Evolutionary conservation across 2,888 invertebrate genomes (phyloP), one percentile per base, ranked within the genome.

Genomic region (Cristatella mucedo): DNA sequence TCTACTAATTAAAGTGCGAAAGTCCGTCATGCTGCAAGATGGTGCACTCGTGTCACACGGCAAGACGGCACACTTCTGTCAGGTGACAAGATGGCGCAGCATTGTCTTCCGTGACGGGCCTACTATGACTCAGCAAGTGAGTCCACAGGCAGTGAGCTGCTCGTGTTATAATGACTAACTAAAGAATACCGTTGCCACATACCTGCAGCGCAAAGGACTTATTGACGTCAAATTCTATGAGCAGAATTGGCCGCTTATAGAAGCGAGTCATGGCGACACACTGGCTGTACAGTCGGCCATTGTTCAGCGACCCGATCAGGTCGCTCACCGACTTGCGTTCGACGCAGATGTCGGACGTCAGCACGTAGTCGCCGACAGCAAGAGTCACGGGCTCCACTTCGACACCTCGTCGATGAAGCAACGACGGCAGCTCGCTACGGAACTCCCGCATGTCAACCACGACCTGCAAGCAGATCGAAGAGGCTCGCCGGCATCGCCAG

Each of bases 401-500:
- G 43, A 97, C 80, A 5, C 89, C 89, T 40, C 85, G 76, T 57
- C 81, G 80, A 62, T 97, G 91, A 42, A 97, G 76, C 34, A 95
- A 69, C 2, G 87, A 80, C 0, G 97, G 97, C 37, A 97, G 71
- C 64, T 95, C 93, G 41, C 91, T 89, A 29, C 93, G 76, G 63
- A 97, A 97, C 68, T 97, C 97, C 50, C 97, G 73, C 80, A 93
- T 86, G 65, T 97, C 97, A 11, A 99, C 91, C 49, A 99, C 68
- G 2, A 75, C 56, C 66, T 68, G 49, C 29, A 33, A n/a, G 5
- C 18, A 5, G n/a, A 41, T 16, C 31, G 16, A 20, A 31, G 34
- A 31, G 38, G 26, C n/a, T 11, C 26, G n/a, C 26, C 11, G n/a
- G 26, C 26, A 26, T 26, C 26, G 26, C 26, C 11, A 26, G n/a